These are phyloP conservation scores for Phrynocephalus versicolor DNA, from an alignment of 2,113 vertebrate species.

Conservation along the genomic window DNA sequence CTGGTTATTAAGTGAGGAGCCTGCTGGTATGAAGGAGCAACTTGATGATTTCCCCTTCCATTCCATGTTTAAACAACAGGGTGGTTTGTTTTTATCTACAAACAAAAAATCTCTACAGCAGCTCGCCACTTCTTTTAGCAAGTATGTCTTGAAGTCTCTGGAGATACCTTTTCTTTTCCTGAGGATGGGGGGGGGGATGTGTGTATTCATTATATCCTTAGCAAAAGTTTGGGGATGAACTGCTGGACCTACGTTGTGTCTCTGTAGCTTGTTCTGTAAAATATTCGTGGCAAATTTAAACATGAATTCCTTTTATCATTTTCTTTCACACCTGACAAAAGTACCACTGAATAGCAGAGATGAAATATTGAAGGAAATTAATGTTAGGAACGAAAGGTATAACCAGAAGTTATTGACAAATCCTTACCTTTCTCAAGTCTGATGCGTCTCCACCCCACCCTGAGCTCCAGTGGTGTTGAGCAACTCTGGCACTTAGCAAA, in stretches of 20 bases:
- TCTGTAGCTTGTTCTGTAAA: neutral
- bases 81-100: no score
- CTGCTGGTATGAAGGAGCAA: no score
- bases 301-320: neutral
- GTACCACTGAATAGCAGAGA: neutral
- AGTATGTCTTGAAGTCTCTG: no score
- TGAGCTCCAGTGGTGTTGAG: neutral
- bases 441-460: neutral
- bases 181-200: no score
- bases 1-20: no score
- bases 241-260: neutral
- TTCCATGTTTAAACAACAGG: no score
- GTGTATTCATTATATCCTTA: no score
- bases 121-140: no score
- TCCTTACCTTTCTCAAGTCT: neutral
- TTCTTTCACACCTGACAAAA: neutral
- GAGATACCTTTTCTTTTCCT: no score
- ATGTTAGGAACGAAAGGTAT: neutral
- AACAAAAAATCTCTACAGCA: no score
- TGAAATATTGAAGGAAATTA: neutral
- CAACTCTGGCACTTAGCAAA: neutral
- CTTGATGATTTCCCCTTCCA: no score
- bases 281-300: neutral
- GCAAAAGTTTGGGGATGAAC: neutral
- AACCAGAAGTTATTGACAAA: neutral